Evolutionary conservation across 2,113 vertebrate genomes (phyloP).

Genomic region (Grammomys dolichurus): DNA sequence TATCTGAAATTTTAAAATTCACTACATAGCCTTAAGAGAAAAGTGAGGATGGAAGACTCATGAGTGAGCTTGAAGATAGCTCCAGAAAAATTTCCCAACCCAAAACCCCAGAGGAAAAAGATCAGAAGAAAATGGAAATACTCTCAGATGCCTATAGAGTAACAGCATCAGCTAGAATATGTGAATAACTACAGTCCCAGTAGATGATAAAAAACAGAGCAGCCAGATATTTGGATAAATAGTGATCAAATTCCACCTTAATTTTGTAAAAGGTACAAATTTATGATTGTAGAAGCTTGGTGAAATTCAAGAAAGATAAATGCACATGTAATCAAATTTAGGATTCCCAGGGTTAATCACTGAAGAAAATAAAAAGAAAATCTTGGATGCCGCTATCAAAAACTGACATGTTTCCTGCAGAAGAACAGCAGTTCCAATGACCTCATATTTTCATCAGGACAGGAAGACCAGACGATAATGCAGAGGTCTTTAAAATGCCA

Average conservation of each 20-base stretch:
- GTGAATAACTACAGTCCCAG: background rate
- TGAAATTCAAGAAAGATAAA: background rate
- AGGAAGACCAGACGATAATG: background rate
- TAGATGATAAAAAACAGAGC: background rate
- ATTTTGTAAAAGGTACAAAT: background rate
- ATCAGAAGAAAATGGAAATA: background rate
- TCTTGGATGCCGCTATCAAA: background rate
- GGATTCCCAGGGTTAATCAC: background rate
- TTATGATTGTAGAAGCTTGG: background rate
- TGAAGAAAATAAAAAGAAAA: background rate
- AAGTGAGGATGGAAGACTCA: background rate
- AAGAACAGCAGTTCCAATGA: background rate
- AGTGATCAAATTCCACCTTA: background rate
- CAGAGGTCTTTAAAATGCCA: background rate
- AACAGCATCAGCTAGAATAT: background rate
- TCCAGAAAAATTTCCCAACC: background rate
- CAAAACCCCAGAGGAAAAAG: background rate
- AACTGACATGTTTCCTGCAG: background rate
- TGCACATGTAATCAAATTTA: background rate
- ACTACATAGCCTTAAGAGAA: background rate
- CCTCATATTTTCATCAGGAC: constrained; percentile 31
- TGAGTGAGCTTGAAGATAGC: background rate
- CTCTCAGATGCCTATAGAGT: background rate
- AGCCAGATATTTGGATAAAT: constrained; percentile 1
- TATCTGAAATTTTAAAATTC: constrained; percentile 3